These are phyloP conservation scores for Chondrilla cf. caribensis DNA, from an alignment of 37 sponge, comb jelly and placozoan species.

Conservation along the genomic window DNA sequence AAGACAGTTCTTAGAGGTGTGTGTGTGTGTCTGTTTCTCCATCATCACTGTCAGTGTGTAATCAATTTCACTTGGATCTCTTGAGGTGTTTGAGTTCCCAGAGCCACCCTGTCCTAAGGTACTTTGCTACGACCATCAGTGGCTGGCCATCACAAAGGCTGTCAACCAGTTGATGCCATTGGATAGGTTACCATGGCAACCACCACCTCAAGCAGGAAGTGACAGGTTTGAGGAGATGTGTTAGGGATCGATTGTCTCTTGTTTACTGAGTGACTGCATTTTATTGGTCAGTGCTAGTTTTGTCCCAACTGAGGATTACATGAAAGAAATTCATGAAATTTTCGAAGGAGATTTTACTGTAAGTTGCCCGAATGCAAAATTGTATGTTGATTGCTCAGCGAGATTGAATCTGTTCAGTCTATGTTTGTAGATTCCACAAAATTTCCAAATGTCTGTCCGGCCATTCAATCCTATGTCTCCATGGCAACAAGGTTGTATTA, in stretches of 20 bases:
- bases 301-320: conserved; percentile 25
- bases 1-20: conserved; percentile 79
- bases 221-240: not conserved
- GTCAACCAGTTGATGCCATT: conserved; percentile 56
- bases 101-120: conserved; percentile 13
- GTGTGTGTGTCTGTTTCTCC: no score
- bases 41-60: no score
- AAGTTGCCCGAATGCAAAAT: no score
- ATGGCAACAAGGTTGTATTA: conserved; percentile 2
- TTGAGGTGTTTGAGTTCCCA: conserved; percentile 48
- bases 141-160: conserved; percentile 74
- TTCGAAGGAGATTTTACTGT: conserved; percentile 47
- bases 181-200: conserved; percentile 28
- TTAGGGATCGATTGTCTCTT: not conserved
- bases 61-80: no score
- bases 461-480: not conserved
- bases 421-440: conserved; percentile 10
- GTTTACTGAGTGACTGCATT: not conserved
- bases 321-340: conserved; percentile 31
- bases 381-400: no score
- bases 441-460: conserved; percentile 43
- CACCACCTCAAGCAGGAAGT: conserved; percentile 4
- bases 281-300: conserved; percentile 6
- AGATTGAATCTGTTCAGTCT: no score
- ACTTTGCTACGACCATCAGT: conserved; percentile 79